Evolutionary conservation across 2,888 invertebrate species (phyloP), one percentile per base, ranked within the genome.

Genomic region (Bhutanitis thaidina): DNA sequence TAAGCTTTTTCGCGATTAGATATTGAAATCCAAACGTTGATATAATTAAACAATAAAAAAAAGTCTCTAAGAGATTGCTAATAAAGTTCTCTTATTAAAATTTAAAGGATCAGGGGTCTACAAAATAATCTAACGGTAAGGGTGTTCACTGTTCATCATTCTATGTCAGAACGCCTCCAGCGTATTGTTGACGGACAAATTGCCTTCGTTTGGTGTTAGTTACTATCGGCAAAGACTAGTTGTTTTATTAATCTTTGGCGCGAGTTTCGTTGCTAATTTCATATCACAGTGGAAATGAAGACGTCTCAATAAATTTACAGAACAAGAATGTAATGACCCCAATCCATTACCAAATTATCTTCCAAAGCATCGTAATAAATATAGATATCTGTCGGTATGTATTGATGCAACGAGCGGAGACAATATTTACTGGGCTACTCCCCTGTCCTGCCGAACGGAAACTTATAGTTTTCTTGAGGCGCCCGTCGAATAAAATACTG

Each of bases 401-500:
- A 85, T 84, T 80, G 85, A 81, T 81, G 80, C 76, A 80, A 75
- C 62, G 74, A 77, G 74, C 77, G 78, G 81, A 80, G 87, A 88
- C 88, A 88, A 87, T 88, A 88, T 89, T 87, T 87, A 87, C 80
- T 83, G 82, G 79, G 78, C 82, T 77, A 74, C 80, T 82, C 88
- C 86, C 80, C 77, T 80, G 81, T 77, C 81, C 79, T 83, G 79
- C 81, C 86, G 79, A 87, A 85, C 87, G 86, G 85, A 87, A 88
- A 88, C 88, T 89, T 89, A 88, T 88, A 89, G 89, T 83, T 86
- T 85, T 80, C 80, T 88, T 89, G 87, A 88, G 88, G 86, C 88
- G 86, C 86, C 86, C 84, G 81, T 69, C 79, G 87, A 80, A 89
- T 89, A 88, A 88, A 88, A 89, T 89, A 89, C 85, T 83, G 85